Evolutionary conservation across 2,797 vertebrate species (phyloP), one percentile per base, ranked within the genome.

Genomic region (Meriones psammophilus): DNA sequence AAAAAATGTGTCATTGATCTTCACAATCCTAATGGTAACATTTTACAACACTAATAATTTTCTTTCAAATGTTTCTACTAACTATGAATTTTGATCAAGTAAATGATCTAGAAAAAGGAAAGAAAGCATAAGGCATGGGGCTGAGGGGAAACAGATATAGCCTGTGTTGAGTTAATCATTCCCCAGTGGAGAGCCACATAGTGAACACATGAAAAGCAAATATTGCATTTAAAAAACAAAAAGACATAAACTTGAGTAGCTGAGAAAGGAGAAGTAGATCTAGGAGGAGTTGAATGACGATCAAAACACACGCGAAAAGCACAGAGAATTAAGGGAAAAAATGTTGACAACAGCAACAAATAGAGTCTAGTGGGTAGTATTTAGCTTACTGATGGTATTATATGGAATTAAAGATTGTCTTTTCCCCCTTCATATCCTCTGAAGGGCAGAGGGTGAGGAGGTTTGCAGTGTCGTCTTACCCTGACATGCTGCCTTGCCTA

Each of bases 1-100:
- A 30, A 54, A 30, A 54, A 58, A 93, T 74, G 26, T 94, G 94
- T 85, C 36, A 93, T 97, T 97, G 56, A 88, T 92, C 91, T 36
- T 77, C 33, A 88, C 56, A 39, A 78, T 91, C 30, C 54, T 33
- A 7, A 58, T 22, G 22, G 39, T 83, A 88, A 58, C 81, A 93
- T 94, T 92, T 97, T 88, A 97, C 22, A 17, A 1, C 22, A 39
- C 60, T 84, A 88, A 46, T 20, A 86, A 17, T n/a, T 97, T 95
- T 87, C 68, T 97, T 95, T 87, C 68, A 93, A 91, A 83, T 92
- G 8, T 74, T 88, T 60, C 88, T 64, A 87, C 42, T n/a, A 90
- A 78, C 42, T 93, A 68, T 84, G 64, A 92, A 91, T 87, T 94
- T 93, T 74, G 64, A 86, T 81, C 76, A 83, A 69, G 39, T 88